Conservation (phyloP, 2,888 invertebrate species). For the Agriopis marginaria region DNA sequence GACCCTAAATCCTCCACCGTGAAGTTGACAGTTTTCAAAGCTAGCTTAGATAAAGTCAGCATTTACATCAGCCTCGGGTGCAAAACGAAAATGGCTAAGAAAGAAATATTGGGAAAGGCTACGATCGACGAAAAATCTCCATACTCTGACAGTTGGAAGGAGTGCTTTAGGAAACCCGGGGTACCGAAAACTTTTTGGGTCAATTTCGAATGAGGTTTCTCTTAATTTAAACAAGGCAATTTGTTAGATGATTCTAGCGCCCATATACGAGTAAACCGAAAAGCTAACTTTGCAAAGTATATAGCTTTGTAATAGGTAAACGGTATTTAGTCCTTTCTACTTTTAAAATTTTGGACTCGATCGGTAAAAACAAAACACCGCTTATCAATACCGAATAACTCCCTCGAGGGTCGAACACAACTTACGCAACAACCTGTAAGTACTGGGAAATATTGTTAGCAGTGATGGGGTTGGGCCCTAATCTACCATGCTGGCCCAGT, state of each 20-base stretch:
- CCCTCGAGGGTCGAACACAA: too few relatives aligned
- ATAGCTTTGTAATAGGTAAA: not conserved
- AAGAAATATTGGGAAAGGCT: constrained; percentile 89
- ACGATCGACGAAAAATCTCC: constrained; percentile 87
- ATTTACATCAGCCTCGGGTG: constrained; percentile 89
- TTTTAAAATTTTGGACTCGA: not conserved
- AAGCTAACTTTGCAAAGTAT: not conserved
- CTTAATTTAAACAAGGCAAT: not conserved
- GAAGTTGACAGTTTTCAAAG: constrained; percentile 87
- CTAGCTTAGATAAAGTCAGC: constrained; percentile 87
- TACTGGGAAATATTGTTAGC: too few relatives aligned
- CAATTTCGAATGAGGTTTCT: constrained; percentile 78
- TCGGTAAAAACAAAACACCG: not conserved
- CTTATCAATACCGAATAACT: too few relatives aligned
- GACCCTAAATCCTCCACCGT: constrained; percentile 88
- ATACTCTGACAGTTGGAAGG: constrained; percentile 87
- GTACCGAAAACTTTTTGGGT: constrained; percentile 87
- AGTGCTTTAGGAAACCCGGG: constrained; percentile 85
- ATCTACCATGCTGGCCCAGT: too few relatives aligned
- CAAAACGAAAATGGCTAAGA: constrained; percentile 89
- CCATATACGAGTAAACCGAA: not conserved
- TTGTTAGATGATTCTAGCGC: not conserved
- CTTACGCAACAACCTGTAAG: too few relatives aligned
- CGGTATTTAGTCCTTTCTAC: not conserved
- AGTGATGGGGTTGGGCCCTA: not conserved